Evolutionary conservation across 1,140 invertebrate species (phyloP), one percentile per base, ranked within the genome.

Genomic region (Ceratina calcarata): DNA sequence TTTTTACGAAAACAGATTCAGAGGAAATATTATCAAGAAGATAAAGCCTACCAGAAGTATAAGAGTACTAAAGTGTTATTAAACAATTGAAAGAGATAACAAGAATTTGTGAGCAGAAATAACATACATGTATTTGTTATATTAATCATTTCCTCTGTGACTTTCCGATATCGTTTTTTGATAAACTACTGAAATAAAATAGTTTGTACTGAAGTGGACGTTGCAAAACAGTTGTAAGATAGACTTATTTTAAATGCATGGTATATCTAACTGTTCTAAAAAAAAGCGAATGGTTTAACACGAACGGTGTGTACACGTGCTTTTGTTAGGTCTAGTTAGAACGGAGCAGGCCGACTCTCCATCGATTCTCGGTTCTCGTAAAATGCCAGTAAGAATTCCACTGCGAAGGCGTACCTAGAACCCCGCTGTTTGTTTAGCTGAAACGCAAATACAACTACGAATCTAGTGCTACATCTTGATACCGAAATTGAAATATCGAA

Each of bases 291-390:
- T 84, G 78, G 69, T 57, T 57, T 57, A 57, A 69, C 20, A 16
- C 20, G 18, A 68, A 61, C 20, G 8, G 18, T n/a, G 51, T 60
- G 24, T 72, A 65, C 24, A 51, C 27, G 24, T 20, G 24, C 32
- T 18, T 78, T 78, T 27, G 65, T 49, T 72, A n/a, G 27, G 18
- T 3, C 66, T 84, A 32, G 67, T 68, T 79, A 70, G 60, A 72
- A 57, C 16, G 37, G 13, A 69, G 53, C 49, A 24, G 49, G 22
- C 62, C 58, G 20, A 24, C 27, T 71, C 57, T 27, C 51, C 73
- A 81, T 84, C 73, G 83, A 81, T 84, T 84, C 78, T 64, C 12
- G 20, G 57, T 81, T 16, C 20, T 84, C 82, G 78, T 84, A 66
- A 85, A 85, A 84, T 45, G n/a, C 49, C 32, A 80, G 32, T 51